Conservation (phyloP, 2,113 vertebrate species). For the Rattus rattus region DNA sequence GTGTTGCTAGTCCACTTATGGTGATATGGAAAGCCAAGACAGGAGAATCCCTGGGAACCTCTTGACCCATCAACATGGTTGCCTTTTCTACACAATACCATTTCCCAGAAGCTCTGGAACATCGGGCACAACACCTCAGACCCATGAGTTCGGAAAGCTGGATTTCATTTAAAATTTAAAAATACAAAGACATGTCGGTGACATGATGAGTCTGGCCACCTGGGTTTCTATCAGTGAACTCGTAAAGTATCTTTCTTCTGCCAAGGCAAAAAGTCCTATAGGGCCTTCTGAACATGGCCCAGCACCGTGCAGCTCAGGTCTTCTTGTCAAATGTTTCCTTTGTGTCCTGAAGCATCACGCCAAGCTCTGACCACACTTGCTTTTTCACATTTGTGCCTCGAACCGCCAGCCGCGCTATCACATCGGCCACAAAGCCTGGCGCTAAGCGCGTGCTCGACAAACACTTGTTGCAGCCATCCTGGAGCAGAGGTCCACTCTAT, state of each 20-base stretch:
- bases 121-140: background rate
- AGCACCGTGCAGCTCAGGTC: too few relatives aligned
- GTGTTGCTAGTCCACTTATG: background rate
- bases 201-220: background rate
- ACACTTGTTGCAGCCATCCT: background rate
- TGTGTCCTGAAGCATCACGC: background rate
- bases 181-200: background rate
- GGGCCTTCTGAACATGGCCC: background rate
- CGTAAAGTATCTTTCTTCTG: background rate
- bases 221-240: background rate
- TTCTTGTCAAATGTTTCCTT: background rate
- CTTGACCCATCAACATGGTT: background rate
- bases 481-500: accelerated
- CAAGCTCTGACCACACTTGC: background rate
- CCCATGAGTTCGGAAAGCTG: background rate
- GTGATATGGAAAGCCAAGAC: background rate
- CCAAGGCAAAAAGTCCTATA: too few relatives aligned
- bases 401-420: background rate
- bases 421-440: background rate
- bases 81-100: background rate
- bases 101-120: background rate
- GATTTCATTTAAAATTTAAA: background rate
- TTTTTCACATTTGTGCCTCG: background rate
- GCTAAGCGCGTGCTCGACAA: background rate
- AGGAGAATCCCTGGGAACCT: background rate